phyloP scores from a whole-genome alignment of 1,140 invertebrate species.

The Schlechtendalia chinensis region DNA sequence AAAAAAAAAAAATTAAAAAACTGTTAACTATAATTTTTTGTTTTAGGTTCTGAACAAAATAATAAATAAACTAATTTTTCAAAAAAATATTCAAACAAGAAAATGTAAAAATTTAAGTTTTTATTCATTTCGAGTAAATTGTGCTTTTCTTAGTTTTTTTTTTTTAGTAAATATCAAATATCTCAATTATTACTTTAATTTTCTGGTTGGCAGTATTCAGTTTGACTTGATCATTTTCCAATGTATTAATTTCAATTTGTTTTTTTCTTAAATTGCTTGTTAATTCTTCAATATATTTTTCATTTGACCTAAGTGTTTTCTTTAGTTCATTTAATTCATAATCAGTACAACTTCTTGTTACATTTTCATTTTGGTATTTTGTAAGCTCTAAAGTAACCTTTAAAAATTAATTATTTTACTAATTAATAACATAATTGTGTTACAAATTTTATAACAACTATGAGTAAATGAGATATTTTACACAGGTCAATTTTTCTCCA shows the following conservation, averaged over 20 bases:
- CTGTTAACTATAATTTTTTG: too few relatives aligned
- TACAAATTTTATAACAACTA: too few relatives aligned
- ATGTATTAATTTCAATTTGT: conserved; percentile 49
- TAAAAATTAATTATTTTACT: background rate
- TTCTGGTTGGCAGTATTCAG: conserved; percentile 44
- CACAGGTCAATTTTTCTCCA: conserved; percentile 8
- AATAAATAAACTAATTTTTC: too few relatives aligned
- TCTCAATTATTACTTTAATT: conserved; percentile 51
- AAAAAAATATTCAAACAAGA: too few relatives aligned
- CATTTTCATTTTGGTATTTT: conserved; percentile 28
- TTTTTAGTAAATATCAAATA: background rate
- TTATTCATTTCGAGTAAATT: background rate
- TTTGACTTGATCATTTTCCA: conserved; percentile 52
- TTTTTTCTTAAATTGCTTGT: conserved; percentile 50
- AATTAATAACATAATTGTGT: background rate
- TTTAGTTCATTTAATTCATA: conserved; percentile 50
- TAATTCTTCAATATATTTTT: conserved; percentile 50
- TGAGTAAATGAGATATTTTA: background rate
- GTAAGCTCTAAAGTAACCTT: conserved; percentile 22
- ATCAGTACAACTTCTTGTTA: conserved; percentile 28
- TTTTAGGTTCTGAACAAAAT: too few relatives aligned
- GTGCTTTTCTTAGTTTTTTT: too few relatives aligned
- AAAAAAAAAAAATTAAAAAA: too few relatives aligned
- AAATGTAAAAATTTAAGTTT: too few relatives aligned
- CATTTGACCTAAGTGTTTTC: conserved; percentile 48